Base-by-base conservation (phyloP, 2,113 vertebrate species). In the Clupea harengus region DNA sequence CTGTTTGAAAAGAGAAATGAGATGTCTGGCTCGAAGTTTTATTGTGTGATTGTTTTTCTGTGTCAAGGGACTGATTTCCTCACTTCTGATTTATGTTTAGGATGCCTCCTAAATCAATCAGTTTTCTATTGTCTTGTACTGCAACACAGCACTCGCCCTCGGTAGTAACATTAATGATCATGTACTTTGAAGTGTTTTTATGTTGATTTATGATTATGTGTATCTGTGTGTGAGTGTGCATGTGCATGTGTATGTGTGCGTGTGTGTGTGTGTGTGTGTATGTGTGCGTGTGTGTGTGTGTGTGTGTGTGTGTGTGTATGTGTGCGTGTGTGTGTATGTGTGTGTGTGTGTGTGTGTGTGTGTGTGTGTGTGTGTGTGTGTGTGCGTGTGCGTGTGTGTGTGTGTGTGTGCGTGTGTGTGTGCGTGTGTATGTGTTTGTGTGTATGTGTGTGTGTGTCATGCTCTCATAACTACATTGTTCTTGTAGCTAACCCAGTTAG, bases 301-400 rank as follows among this genome's bases (percentile, higher is more conserved):
- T 57, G 54, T 57, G 54, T 57, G 54, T 13, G 54, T 57, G 54
- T 13, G 54, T 57, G 54, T 57, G 54, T 57, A 1, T 57, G 54
- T 57, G 54, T 57, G 54, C 18, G 5, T 57, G 54, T 0, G 15
- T 64, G 22, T 64, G 60, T 64, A 22, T 25, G 60, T 64, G 60
- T 64, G 57, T 64, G 57, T 64, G 57, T 64, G 57, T 64, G 57
- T 64, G 57, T 64, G 57, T 64, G 57, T 64, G 57, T 64, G 57
- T 22, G 57, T 64, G 57, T 64, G 45, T 46, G 45, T 46, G 45
- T 46, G 45, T 46, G 45, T 46, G 45, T 46, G 45, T 46, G 3
- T 4, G 7, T 46, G 45, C 7, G 45, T 46, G 45, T 46, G 45
- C 7, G 45, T 46, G 45, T 46, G 45, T 46, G 45, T 46, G 52